phyloP scores from a whole-genome alignment of 2,113 vertebrate species.

The Sclerurus mexicanus region DNA sequence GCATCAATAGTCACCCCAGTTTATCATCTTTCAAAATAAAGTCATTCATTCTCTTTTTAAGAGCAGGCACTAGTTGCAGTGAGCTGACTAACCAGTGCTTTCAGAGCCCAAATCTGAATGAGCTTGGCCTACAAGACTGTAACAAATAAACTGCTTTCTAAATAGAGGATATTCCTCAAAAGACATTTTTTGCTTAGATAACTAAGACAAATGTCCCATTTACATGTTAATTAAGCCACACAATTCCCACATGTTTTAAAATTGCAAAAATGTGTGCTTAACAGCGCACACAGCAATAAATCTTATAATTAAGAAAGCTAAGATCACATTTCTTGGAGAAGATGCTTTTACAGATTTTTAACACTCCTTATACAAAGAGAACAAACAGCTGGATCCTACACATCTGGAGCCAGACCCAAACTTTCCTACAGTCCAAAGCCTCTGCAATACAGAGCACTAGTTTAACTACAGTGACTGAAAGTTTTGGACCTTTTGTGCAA shows the following conservation, averaged over 20 bases:
- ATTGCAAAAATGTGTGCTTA: not conserved
- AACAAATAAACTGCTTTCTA: constrained; percentile 14
- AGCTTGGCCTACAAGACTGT: not conserved
- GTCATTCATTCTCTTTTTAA: not conserved
- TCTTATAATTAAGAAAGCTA: not conserved
- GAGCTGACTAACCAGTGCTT: not conserved
- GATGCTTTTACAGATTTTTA: not conserved
- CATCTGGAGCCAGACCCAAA: not conserved
- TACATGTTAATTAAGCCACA: constrained; percentile 54
- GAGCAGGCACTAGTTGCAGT: not conserved
- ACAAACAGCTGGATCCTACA: not conserved
- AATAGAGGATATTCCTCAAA: constrained; percentile 23
- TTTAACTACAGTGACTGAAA: not conserved
- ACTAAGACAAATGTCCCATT: constrained; percentile 55
- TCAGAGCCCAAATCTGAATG: not conserved
- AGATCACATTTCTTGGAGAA: not conserved
- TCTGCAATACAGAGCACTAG: not conserved
- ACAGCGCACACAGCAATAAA: not conserved
- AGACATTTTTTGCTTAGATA: constrained; percentile 23
- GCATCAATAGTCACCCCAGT: not conserved
- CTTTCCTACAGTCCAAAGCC: not conserved
- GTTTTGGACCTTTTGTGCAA: not conserved
- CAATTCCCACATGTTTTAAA: not conserved
- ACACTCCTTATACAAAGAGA: not conserved
- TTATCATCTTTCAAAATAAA: not conserved